phyloP scores from a whole-genome alignment of 2,888 invertebrate species.

The Physocephala rufipes region DNA sequence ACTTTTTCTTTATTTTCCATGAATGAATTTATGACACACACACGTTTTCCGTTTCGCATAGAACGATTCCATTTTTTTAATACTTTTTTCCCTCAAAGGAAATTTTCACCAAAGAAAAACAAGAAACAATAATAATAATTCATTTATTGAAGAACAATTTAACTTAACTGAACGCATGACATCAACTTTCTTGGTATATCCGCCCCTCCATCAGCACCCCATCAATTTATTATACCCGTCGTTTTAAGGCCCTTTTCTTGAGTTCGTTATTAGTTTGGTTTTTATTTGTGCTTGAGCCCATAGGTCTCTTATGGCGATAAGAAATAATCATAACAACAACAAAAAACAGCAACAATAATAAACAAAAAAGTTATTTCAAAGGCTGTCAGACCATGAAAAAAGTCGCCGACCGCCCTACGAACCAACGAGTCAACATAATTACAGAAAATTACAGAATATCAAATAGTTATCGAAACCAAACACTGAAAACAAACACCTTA shows the following conservation, averaged over 20 bases:
- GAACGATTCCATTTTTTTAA: background rate
- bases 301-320: too few species aligned
- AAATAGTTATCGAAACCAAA: slow-evolving; percentile 27
- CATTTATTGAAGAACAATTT: slow-evolving; percentile 23
- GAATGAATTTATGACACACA: background rate
- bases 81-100: background rate
- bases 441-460: slow-evolving; percentile 23
- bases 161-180: slow-evolving; percentile 5
- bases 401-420: too few species aligned
- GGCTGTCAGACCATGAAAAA: background rate
- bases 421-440: slow-evolving; percentile 17
- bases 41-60: background rate
- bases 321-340: too few species aligned
- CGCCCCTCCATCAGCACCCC: too few species aligned
- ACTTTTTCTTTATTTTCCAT: too few species aligned
- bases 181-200: background rate
- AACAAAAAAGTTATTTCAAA: background rate
- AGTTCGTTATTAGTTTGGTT: background rate
- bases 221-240: too few species aligned
- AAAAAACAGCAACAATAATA: background rate
- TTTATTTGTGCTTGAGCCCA: background rate
- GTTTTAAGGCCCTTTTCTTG: background rate
- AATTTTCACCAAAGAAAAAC: background rate
- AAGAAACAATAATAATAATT: slow-evolving; percentile 9
- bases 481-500: slow-evolving; percentile 25